These are phyloP conservation scores for Hipparchia semele DNA, from an alignment of 2,888 invertebrate species.

Conservation along the genomic window DNA sequence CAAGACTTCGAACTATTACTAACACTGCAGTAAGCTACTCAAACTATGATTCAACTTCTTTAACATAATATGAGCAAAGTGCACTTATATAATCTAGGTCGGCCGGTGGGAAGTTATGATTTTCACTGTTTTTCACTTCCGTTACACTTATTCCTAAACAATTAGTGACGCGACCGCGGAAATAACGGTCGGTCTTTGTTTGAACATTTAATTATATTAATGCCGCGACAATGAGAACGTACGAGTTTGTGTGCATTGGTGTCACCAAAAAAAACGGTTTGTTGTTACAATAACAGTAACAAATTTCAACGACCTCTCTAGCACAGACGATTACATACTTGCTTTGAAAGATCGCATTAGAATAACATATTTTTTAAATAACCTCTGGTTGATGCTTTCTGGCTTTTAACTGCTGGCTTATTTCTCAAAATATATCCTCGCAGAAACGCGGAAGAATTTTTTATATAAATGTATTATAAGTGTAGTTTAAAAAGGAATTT, in stretches of 20 bases:
- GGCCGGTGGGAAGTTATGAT: slow-evolving; percentile 45
- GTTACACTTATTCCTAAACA: slow-evolving; percentile 34
- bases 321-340: neutral
- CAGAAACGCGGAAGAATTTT: too few species aligned
- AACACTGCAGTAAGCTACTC: neutral
- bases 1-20: slow-evolving; percentile 3
- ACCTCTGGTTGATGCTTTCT: too few species aligned
- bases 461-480: too few species aligned
- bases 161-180: slow-evolving; percentile 46
- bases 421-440: too few species aligned
- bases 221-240: slow-evolving; percentile 39
- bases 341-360: neutral
- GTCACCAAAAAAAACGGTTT: slow-evolving; percentile 26
- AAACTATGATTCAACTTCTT: slow-evolving; percentile 29
- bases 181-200: slow-evolving; percentile 52
- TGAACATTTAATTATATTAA: slow-evolving; percentile 42
- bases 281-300: slow-evolving; percentile 16
- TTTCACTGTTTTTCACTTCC: slow-evolving; percentile 47
- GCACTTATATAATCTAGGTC: slow-evolving; percentile 37
- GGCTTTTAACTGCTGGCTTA: too few species aligned
- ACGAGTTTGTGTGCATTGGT: slow-evolving; percentile 26
- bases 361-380: too few species aligned
- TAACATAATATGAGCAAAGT: slow-evolving; percentile 31
- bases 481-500: too few species aligned
- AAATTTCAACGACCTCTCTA: neutral